Evolutionary conservation across 2,797 vertebrate genomes (phyloP), one percentile per base, ranked within the genome.

Genomic region (Pseudochirops cupreus): DNA sequence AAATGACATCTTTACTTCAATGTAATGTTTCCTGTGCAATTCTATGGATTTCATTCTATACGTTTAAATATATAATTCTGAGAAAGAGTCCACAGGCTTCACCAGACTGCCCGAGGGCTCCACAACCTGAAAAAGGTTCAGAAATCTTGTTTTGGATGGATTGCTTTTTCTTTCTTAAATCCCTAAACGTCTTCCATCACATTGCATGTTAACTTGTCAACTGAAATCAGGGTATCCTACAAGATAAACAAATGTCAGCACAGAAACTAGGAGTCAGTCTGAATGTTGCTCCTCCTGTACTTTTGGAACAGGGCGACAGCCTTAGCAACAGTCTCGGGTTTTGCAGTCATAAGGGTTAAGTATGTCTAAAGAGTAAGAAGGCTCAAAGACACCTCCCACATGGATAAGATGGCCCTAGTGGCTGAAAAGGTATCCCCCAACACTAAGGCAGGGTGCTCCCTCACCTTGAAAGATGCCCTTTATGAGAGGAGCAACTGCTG

Each of bases 401-500:
- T 26, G 3, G 67, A 21, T 2, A 26, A 46, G 74, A 9, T 50
- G 18, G 7, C 74, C 74, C n/a, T 26, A 11, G 74, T 50, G 67
- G 10, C 67, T 82, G 6, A 18, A 74, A 21, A 46, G 18, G 5
- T 24, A 46, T 11, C 39, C n/a, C 67, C 28, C 39, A 26, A 26
- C 39, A 82, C 39, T 46, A 24, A 24, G 39, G 39, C 21, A 46
- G 7, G 21, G 39, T 26, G 18, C 39, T 87, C 31, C 29, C 97
- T 98, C 98, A 99, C 99, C 99, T 99, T 99, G 99, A 98, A 99
- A 99, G 97, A 99, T 98, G 46, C 99, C 99, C 53, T 96, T 96
- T 93, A 99, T 94, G 92, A 99, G 98, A 0, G 99, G 99, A 0
- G 99, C 98, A 7, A 99, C 99, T 0, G 99, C 99, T 0, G 98